Base-by-base conservation (phyloP, 1,140 invertebrate species). In the Drosophila parabipectinata region DNA sequence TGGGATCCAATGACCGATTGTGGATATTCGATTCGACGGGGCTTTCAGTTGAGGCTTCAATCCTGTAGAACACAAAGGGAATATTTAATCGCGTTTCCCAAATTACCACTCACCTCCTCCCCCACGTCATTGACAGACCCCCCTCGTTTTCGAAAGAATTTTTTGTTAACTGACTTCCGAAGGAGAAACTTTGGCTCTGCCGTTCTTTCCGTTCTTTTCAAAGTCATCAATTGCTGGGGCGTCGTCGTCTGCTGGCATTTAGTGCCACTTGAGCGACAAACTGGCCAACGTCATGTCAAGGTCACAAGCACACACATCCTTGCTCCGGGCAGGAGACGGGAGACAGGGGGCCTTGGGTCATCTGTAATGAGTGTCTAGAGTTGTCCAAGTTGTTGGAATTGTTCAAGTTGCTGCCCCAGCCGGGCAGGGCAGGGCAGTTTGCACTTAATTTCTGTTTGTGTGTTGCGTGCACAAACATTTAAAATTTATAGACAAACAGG, bases 401-500 rank as follows among this genome's bases (percentile, higher is more conserved):
- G 50, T 69, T 71, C 67, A 69, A 69, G 67, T 69, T 69, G 51
- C 67, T 69, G 67, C 51, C 41, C 15, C 14, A 15, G 41, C 63
- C 44, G 39, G 41, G 10, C 64, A 69, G 67, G 18, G 18, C 18
- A 18, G 39, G 41, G 10, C 64, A 69, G 67, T 57, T 71, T 57
- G 67, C 67, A 71, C 67, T 71, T 71, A 71, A 71, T 71, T 71
- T 50, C 67, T 71, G 53, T 71, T 69, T 71, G 51, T 69, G 52
- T 57, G 52, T 71, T 71, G 67, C 67, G 67, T 71, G 67, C 67
- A 71, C 67, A 71, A 69, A 57, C 67, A 71, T 71, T 71, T 71
- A 71, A 71, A 71, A 71, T 71, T 71, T 71, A 71, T 71, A 71
- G 67, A 71, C 67, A 71, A 71, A 71, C 64, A 54, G 55, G 9